These are phyloP conservation scores for Tenthredo amoena DNA, from an alignment of 2,888 invertebrate genomes.

Conservation along the genomic window DNA sequence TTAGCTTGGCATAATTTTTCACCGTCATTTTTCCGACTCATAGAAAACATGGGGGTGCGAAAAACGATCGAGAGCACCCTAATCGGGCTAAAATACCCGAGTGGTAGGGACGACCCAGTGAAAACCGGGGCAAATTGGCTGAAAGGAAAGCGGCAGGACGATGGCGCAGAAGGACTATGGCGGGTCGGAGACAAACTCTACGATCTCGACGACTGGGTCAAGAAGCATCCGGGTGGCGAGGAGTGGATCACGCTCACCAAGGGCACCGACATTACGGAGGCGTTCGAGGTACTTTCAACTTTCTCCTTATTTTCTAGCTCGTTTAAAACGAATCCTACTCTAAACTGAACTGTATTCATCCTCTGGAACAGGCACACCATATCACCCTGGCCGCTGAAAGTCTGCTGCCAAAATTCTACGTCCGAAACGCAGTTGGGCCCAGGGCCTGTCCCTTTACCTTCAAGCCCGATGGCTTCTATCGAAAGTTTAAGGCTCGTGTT, in stretches of 20 bases:
- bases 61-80: slow-evolving; percentile 77
- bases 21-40: background rate
- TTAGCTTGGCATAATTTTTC: background rate
- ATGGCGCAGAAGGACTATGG: slow-evolving; percentile 90
- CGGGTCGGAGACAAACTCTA: slow-evolving; percentile 89
- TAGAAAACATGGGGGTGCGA: slow-evolving; percentile 46
- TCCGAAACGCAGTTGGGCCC: slow-evolving; percentile 82
- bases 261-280: slow-evolving; percentile 91
- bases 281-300: slow-evolving; percentile 81
- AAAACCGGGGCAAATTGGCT: slow-evolving; percentile 82
- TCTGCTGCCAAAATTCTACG: slow-evolving; percentile 84
- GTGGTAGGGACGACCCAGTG: slow-evolving; percentile 78
- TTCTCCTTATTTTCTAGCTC: background rate
- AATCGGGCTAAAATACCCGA: slow-evolving; percentile 80
- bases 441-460: slow-evolving; percentile 88
- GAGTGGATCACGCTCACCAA: slow-evolving; percentile 87
- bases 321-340: slow-evolving; percentile 1
- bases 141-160: slow-evolving; percentile 83
- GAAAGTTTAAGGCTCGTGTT: slow-evolving; percentile 83
- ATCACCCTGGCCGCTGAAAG: slow-evolving; percentile 81
- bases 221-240: slow-evolving; percentile 91
- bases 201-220: slow-evolving; percentile 89
- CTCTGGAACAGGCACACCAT: slow-evolving; percentile 81
- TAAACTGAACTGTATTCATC: background rate
- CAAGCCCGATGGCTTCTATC: slow-evolving; percentile 87